Conservation (phyloP, 2,888 invertebrate genomes). For the Lampropteryx suffumata region DNA sequence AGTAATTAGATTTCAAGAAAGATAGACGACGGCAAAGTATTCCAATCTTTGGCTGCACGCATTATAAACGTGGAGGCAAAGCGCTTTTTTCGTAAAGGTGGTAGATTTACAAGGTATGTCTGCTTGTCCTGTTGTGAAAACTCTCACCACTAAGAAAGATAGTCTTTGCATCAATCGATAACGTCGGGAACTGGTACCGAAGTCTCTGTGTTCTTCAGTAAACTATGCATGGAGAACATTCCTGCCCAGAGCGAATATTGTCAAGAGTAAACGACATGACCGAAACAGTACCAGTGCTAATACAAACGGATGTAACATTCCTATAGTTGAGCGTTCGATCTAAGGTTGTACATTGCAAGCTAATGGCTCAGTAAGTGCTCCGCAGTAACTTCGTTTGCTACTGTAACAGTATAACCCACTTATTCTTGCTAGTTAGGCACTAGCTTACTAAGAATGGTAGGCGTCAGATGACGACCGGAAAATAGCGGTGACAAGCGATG, state of each 20-base stretch:
- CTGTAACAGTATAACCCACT: conserved; percentile 27
- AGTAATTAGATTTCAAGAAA: too few relatives aligned
- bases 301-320: too few relatives aligned
- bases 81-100: too few relatives aligned
- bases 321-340: conserved; percentile 27
- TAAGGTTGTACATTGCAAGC: conserved; percentile 31
- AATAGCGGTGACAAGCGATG: too few relatives aligned
- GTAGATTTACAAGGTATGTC: too few relatives aligned
- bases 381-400: conserved; percentile 30
- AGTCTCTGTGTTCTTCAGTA: not conserved
- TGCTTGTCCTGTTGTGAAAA: too few relatives aligned
- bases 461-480: too few relatives aligned
- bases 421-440: conserved; percentile 10
- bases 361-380: conserved; percentile 31
- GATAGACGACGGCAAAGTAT: too few relatives aligned
- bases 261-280: not conserved
- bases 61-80: too few relatives aligned
- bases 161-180: not conserved
- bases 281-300: not conserved
- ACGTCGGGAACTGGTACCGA: not conserved
- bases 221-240: not conserved
- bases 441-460: too few relatives aligned
- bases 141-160: too few relatives aligned
- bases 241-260: not conserved
- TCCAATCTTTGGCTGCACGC: too few relatives aligned